A percentile compares a stretch with the other conserved stretches of the same genome.
Conservation (phyloP, 2,888 invertebrate species). For the Loripinus fragilis region DNA sequence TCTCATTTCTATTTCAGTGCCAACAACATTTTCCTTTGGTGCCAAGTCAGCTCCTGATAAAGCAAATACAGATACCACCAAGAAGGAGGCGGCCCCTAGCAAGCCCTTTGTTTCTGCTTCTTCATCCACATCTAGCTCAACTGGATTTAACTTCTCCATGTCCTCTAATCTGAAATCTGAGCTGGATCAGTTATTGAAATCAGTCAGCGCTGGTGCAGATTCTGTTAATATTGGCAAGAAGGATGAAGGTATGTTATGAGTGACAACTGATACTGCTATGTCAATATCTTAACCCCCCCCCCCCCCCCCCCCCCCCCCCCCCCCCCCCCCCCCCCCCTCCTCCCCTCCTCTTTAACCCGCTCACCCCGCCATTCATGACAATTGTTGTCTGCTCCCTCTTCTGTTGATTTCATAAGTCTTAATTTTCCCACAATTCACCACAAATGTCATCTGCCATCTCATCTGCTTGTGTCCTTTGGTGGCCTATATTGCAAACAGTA, state of each 20-base stretch:
- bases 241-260: not conserved
- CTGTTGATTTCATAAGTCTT: too few species aligned
- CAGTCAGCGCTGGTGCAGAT: not conserved
- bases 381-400: too few species aligned
- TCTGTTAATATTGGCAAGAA: not conserved
- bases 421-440: too few species aligned
- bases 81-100: not conserved
- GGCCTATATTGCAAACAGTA: too few species aligned
- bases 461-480: too few species aligned
- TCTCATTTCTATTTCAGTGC: constrained; percentile 2
- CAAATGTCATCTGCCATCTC: too few species aligned
- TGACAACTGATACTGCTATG: too few species aligned
- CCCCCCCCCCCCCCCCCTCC: too few species aligned
- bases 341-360: too few species aligned
- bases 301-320: too few species aligned
- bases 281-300: too few species aligned
- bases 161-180: not conserved
- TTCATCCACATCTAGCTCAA: not conserved
- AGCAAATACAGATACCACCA: not conserved
- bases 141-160: constrained; percentile 10
- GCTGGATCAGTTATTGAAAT: not conserved
- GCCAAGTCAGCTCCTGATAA: not conserved
- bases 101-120: not conserved
- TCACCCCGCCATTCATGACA: too few species aligned
- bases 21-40: not conserved